Percentiles rank a stretch among this genome's conserved stretches.
Conservation (phyloP, 92 coral and sea anemone genomes). For the Epizoanthus illoricatus region DNA sequence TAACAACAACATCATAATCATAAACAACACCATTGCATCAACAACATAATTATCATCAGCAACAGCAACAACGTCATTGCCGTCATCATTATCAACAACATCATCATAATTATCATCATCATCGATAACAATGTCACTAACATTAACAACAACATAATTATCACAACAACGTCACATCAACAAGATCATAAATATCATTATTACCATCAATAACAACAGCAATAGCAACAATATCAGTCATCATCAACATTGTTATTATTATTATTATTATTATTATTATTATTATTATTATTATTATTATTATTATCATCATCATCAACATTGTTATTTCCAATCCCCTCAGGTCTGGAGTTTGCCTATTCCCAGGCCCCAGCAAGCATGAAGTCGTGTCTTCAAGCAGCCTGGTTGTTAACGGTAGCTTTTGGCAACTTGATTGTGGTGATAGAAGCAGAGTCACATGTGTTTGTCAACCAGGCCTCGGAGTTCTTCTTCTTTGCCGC, state of each 20-base stretch:
- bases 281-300: not conserved
- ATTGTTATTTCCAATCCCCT: not conserved
- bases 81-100: not conserved
- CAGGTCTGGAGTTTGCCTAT: constrained; percentile 82
- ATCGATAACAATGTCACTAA: too few species aligned
- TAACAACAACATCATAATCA: not conserved
- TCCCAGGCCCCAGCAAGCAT: constrained; percentile 82
- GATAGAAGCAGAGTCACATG: constrained; percentile 75
- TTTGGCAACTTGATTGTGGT: constrained; percentile 83
- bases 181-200: too few species aligned
- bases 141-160: too few species aligned
- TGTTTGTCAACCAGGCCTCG: constrained; percentile 56
- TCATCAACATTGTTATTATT: not conserved
- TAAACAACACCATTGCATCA: not conserved
- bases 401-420: constrained; percentile 82
- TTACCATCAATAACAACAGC: too few species aligned
- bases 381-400: constrained; percentile 89
- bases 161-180: too few species aligned
- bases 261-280: not conserved
- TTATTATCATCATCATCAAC: not conserved
- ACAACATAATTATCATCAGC: not conserved
- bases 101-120: too few species aligned
- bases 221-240: too few species aligned
- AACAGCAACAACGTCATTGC: not conserved
- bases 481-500: constrained; percentile 83